Evolutionary conservation across 1,140 invertebrate genomes (phyloP), one percentile per base, ranked within the genome.

Genomic region (Ceratina japonica): DNA sequence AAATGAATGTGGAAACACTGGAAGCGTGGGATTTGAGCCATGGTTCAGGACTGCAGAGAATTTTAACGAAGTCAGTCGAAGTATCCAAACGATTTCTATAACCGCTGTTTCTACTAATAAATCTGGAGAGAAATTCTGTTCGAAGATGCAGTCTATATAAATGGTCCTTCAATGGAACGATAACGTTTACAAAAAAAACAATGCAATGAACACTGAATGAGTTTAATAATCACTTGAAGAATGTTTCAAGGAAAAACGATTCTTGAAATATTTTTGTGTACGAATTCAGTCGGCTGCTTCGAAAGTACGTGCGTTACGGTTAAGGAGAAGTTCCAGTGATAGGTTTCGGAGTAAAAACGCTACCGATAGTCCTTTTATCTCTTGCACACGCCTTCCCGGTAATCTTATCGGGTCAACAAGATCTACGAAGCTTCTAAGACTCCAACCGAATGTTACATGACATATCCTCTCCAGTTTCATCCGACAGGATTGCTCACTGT

Each of bases 341-440:
- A 69, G 52, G 12, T 18, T 76, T 54, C 68, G 12, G 8, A 63
- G 58, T 27, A 72, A 78, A 72, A 63, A 52, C 22, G 37, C n/a
- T 22, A n/a, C 49, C 68, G 75, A 72, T 78, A 78, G 59, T 44
- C 69, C 69, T 72, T 78, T 78, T 72, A 58, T 72, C 69, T 54
- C 27, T 16, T n/a, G 18, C 18, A 58, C 18, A 56, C 49, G 10
- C 20, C 22, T 72, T 56, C 20, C 3, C 13, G 16, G 12, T 78
- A 44, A 78, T 78, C 75, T 78, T 78, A 78, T 72, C 59, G 59
- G 7, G 0, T 1, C 8, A 44, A 8, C 44, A 22, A 18, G 54
- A 78, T 78, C 18, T 49, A 78, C 59, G 16, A 63, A 63, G 22
- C 20, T 77, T 58, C n/a, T 18, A 49, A 72, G 52, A 56, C 15